Percentiles rank a stretch among this genome's conserved stretches.
phyloP scores from a whole-genome alignment of 2,888 invertebrate species.

The Entomobrya proxima region DNA sequence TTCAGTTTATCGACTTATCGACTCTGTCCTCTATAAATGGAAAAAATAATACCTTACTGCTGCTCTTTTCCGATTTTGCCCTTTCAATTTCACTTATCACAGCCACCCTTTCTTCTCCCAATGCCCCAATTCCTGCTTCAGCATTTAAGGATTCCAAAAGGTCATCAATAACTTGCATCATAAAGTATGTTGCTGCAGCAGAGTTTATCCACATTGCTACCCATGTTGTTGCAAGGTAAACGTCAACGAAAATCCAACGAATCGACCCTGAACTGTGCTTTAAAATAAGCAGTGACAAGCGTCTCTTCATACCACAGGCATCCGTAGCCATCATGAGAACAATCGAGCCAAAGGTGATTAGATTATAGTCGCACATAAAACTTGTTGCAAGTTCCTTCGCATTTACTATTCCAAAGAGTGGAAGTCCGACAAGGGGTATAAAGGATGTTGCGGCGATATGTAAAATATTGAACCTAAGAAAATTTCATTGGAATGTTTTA shows the following conservation, averaged over 20 bases:
- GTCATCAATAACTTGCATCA: slow-evolving; percentile 53
- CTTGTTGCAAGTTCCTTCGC: not conserved
- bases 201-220: slow-evolving; percentile 45
- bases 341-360: slow-evolving; percentile 31
- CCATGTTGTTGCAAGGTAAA: slow-evolving; percentile 1
- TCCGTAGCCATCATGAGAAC: slow-evolving; percentile 23
- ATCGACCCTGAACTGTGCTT: slow-evolving; percentile 10
- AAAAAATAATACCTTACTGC: too few relatives aligned
- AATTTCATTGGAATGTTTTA: not conserved
- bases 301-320: slow-evolving; percentile 29
- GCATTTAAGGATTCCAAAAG: not conserved
- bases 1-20: too few relatives aligned
- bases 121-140: not conserved
- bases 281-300: slow-evolving; percentile 40
- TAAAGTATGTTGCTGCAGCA: slow-evolving; percentile 44
- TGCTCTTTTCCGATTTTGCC: too few relatives aligned
- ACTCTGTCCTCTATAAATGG: too few relatives aligned
- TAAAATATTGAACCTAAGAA: slow-evolving; percentile 31
- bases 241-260: not conserved
- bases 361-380: slow-evolving; percentile 55
- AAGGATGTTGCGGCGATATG: slow-evolving; percentile 11
- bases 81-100: not conserved
- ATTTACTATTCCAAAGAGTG: not conserved
- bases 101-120: slow-evolving; percentile 45
- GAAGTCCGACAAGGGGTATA: slow-evolving; percentile 25